phyloP scores from a whole-genome alignment of 2,113 vertebrate genomes.

The Phalacrocorax brasilianus region DNA sequence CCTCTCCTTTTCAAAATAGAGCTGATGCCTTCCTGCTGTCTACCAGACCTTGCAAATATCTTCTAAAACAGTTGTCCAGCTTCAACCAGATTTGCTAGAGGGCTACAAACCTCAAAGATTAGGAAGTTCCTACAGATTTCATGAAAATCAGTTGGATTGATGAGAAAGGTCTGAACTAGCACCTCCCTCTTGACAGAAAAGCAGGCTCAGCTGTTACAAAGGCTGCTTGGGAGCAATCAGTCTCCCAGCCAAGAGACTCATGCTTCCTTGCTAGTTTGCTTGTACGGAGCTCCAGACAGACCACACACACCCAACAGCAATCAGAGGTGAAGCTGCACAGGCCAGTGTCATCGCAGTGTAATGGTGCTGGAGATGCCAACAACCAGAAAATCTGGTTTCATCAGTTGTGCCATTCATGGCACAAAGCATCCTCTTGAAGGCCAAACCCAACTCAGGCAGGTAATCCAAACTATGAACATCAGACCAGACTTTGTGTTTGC shows the following conservation, averaged over 20 bases:
- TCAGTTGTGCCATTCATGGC: background rate
- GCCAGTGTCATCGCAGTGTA: background rate
- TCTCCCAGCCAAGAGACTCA: background rate
- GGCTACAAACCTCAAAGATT: background rate
- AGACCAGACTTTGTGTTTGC: background rate
- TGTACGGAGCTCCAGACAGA: background rate
- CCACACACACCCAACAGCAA: background rate
- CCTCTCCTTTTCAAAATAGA: background rate
- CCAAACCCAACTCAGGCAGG: background rate
- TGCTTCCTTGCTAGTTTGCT: background rate
- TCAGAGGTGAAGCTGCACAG: background rate
- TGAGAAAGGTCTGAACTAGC: background rate
- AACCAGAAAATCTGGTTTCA: background rate
- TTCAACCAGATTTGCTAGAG: background rate
- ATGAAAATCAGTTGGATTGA: background rate
- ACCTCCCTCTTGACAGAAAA: background rate
- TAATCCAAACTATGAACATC: background rate
- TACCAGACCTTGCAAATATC: background rate
- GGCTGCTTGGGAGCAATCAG: background rate
- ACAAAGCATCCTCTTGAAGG: background rate
- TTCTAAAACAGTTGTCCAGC: background rate
- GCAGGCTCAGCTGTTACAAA: background rate
- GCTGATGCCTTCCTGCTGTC: background rate
- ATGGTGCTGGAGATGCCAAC: background rate
- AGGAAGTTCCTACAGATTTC: background rate